These are phyloP conservation scores for Steatocranus sp. DNA, from an alignment of 2,797 vertebrate genomes.

Conservation along the genomic window DNA sequence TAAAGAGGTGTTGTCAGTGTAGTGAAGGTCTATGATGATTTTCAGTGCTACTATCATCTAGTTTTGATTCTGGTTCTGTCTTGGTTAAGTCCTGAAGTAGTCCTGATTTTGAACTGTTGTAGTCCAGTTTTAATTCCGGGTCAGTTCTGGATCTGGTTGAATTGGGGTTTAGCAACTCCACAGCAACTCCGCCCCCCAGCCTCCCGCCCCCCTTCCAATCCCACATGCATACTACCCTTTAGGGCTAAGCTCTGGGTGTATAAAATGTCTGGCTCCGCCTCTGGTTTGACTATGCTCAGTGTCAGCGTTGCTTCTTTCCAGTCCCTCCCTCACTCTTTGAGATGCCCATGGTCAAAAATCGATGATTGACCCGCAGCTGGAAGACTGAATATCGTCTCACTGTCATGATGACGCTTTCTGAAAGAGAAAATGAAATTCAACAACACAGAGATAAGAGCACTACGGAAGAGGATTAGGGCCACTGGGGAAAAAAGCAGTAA, in stretches of 20 bases:
- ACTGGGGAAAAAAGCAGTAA: not conserved
- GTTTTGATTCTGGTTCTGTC: not conserved
- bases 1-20: not conserved
- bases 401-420: conserved; percentile 83
- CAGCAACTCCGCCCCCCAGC: not conserved
- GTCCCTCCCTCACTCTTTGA: not conserved
- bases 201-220: not conserved
- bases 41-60: not conserved
- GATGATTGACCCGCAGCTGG: conserved; percentile 10
- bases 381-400: conserved; percentile 79
- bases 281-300: not conserved
- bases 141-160: not conserved
- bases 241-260: not conserved
- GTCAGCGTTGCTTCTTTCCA: conserved; percentile 2
- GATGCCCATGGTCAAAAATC: conserved; percentile 1
- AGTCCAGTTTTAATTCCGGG: not conserved
- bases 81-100: not conserved
- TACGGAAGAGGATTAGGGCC: not conserved
- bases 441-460: not conserved
- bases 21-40: not conserved
- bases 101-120: not conserved
- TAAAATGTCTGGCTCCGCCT: not conserved
- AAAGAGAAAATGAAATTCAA: not conserved
- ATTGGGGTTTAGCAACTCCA: not conserved
- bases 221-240: not conserved